These are phyloP conservation scores for Phataginus tetradactyla DNA, from an alignment of 2,797 vertebrate genomes.

Conservation along the genomic window DNA sequence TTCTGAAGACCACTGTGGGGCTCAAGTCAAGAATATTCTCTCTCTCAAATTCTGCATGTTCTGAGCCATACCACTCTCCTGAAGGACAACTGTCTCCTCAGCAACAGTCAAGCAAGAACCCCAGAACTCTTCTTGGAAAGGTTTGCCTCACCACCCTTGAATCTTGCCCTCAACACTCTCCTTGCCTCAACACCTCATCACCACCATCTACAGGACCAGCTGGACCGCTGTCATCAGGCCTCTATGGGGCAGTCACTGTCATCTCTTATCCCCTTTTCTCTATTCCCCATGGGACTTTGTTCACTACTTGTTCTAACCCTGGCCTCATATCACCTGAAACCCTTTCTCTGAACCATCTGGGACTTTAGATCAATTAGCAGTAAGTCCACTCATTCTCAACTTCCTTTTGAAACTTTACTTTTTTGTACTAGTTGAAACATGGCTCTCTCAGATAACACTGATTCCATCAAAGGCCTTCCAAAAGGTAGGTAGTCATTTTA, in stretches of 20 bases:
- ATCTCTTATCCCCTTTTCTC: not conserved
- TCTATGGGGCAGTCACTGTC: not conserved
- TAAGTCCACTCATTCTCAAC: not conserved
- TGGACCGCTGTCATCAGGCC: not conserved
- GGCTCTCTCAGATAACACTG: not conserved
- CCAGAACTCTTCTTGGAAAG: not conserved
- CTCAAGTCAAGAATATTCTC: not conserved
- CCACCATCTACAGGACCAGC: no score
- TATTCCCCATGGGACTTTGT: no score
- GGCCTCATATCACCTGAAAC: not conserved
- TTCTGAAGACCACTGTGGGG: not conserved
- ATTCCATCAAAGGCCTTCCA: not conserved
- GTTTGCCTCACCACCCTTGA: not conserved
- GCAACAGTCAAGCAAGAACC: not conserved
- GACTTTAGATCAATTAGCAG: not conserved
- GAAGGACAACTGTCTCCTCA: not conserved
- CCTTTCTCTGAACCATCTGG: not conserved
- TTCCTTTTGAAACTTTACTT: not conserved
- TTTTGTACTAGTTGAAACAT: not conserved
- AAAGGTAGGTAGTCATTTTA: not conserved
- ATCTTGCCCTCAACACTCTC: not conserved
- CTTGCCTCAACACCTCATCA: not conserved
- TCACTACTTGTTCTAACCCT: not conserved
- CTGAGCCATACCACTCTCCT: not conserved
- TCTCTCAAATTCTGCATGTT: not conserved